Base-by-base conservation (phyloP, 2,888 invertebrate genomes). In the Cyaniris semiargus region DNA sequence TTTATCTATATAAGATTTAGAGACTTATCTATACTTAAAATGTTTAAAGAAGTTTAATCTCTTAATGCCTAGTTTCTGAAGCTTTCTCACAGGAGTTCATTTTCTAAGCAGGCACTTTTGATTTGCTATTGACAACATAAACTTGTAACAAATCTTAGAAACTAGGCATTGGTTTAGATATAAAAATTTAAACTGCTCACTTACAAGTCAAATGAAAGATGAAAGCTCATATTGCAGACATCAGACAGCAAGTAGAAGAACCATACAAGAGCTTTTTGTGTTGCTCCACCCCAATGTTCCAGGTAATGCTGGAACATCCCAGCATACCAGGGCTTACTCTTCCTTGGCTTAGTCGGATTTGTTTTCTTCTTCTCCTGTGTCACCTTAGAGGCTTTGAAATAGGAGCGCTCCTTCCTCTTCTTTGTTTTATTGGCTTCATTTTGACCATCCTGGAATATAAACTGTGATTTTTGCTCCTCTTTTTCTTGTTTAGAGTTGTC, bases 161-260 rank as follows among this genome's bases (percentile, higher is more conserved):
- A 44, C 10, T 44, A 44, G 10, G 44, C 3, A 44, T 44, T 44
- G 8, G 21, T 10, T 58, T 58, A 58, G 58, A 1, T 53, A 5
- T 18, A 58, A 8, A 21, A 31, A 8, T 34, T 18, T 10, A 10
- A 44, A 44, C 44, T 44, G 44, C 10, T 44, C 44, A 96, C 96
- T 96, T 92, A 96, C 96, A 96, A 92, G 86, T 96, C 96, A 88
- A 96, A 94, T 77, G 95, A 94, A 79, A 97, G 94, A 87, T 96
- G 96, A 60, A 95, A 92, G 86, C 97, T 97, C 94, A 98, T 96
- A 79, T 96, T 96, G 82, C 96, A 95, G 82, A 97, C 96, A 88
- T 98, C 97, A 38, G 96, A 96, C 34, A 98, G 95, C 83, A 98
- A 92, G 90, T 96, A 96, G 81, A 96, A 92, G 79, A 98, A 95